Percentiles rank a stretch among this genome's conserved stretches.
phyloP scores from a whole-genome alignment of 2,113 vertebrate species.

The Cardinalis cardinalis region DNA sequence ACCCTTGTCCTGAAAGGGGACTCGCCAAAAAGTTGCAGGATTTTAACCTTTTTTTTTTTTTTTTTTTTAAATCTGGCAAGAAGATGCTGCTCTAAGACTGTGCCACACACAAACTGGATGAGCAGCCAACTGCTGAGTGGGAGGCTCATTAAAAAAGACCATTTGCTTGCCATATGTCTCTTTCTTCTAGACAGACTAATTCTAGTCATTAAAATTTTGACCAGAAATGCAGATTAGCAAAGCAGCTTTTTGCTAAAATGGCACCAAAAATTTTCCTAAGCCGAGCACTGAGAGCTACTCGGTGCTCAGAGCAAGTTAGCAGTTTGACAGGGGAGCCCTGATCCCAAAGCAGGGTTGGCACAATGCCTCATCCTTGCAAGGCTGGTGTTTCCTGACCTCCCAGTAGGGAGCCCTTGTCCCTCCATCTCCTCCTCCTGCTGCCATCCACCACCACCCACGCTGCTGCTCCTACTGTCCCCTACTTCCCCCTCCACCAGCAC shows the following conservation, averaged over 20 bases:
- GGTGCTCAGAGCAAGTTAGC: background rate
- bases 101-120: conserved; percentile 56
- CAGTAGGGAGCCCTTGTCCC: background rate
- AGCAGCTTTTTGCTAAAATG: background rate
- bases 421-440: background rate
- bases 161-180: conserved; percentile 64
- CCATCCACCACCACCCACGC: background rate
- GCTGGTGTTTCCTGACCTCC: background rate
- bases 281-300: background rate
- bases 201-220: conserved; percentile 26
- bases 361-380: background rate
- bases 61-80: background rate
- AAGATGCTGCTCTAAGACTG: conserved; percentile 8
- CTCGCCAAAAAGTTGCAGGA: conserved; percentile 7
- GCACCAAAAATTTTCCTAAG: conserved; percentile 15
- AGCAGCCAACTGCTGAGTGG: conserved; percentile 60
- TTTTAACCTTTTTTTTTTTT: background rate
- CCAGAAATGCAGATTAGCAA: conserved; percentile 28
- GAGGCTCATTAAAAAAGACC: conserved; percentile 55
- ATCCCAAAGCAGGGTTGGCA: accelerated
- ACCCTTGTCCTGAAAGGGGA: background rate
- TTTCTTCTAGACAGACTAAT: conserved; percentile 48
- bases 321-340: accelerated
- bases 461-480: background rate
- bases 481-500: background rate